phyloP scores from a whole-genome alignment of 2,797 vertebrate genomes.

The Microtus obscurus region DNA sequence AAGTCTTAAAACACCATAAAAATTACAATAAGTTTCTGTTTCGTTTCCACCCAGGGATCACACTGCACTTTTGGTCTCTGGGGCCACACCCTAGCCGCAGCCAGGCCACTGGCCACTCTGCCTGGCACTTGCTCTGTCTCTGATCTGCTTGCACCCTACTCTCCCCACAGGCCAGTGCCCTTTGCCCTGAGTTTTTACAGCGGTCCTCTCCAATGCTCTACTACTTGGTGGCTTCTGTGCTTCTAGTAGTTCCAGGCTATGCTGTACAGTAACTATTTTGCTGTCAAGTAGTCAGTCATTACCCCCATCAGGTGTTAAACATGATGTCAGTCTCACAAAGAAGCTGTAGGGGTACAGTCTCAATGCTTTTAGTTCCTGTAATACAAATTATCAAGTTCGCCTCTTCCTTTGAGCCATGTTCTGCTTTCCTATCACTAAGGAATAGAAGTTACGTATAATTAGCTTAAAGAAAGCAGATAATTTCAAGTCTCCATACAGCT shows the following conservation, averaged over 20 bases:
- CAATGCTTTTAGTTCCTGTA: neutral
- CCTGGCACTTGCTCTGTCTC: neutral
- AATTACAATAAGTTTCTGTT: neutral
- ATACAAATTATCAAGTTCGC: neutral
- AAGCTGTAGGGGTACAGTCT: neutral
- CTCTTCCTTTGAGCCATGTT: neutral
- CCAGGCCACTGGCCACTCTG: neutral
- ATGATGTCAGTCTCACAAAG: neutral
- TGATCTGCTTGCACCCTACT: too few relatives aligned
- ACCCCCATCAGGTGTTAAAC: neutral
- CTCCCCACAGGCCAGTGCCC: neutral
- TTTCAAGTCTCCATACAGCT: slow-evolving; percentile 11
- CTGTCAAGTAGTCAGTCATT: neutral
- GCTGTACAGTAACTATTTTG: neutral
- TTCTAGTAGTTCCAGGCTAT: neutral
- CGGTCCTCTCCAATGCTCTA: neutral
- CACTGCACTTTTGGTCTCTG: neutral
- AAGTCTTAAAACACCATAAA: neutral
- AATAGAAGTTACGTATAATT: neutral
- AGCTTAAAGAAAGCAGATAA: slow-evolving; percentile 43
- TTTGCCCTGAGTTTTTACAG: neutral
- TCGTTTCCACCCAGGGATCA: neutral
- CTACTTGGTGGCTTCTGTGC: neutral
- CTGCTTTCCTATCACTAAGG: neutral
- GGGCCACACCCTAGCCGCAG: neutral